phyloP scores from a whole-genome alignment of 2,888 invertebrate species.

The Ophonus ardosiacus region DNA sequence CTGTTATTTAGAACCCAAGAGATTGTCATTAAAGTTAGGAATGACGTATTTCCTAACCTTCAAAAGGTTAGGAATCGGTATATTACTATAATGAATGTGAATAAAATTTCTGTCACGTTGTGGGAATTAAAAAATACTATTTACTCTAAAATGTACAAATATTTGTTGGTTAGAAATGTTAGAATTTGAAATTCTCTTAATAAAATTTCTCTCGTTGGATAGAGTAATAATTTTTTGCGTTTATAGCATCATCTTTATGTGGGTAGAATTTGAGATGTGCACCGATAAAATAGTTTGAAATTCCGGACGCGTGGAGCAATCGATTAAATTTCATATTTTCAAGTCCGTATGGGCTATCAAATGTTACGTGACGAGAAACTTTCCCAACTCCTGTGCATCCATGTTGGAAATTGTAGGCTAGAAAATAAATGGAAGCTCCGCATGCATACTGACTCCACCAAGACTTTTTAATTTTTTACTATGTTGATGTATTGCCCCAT shows the following conservation, averaged over 20 bases:
- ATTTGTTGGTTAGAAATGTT: neutral
- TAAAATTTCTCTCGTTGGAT: constrained; percentile 2
- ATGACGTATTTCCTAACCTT: too few species aligned
- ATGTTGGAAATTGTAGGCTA: constrained; percentile 35
- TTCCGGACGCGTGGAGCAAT: constrained; percentile 25
- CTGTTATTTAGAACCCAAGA: too few species aligned
- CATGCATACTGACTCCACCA: constrained; percentile 13
- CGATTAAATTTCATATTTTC: constrained; percentile 56
- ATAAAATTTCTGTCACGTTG: too few species aligned
- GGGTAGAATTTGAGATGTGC: constrained; percentile 10
- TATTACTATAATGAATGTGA: too few species aligned
- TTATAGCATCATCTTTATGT: constrained; percentile 11
- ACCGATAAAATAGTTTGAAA: constrained; percentile 40
- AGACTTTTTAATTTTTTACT: neutral
- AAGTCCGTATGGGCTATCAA: constrained; percentile 53
- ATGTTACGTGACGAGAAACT: constrained; percentile 46
- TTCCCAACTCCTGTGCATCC: constrained; percentile 3
- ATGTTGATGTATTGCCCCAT: neutral
- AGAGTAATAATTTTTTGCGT: constrained; percentile 23
- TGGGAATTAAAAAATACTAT: too few species aligned
- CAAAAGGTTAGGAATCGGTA: too few species aligned
- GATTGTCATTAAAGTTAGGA: too few species aligned
- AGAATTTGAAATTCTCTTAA: neutral
- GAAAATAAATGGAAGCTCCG: constrained; percentile 11
- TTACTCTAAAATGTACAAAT: neutral